Evolutionary conservation across 2,888 invertebrate genomes (phyloP).

Genomic region (Chrysolina oricalcia): DNA sequence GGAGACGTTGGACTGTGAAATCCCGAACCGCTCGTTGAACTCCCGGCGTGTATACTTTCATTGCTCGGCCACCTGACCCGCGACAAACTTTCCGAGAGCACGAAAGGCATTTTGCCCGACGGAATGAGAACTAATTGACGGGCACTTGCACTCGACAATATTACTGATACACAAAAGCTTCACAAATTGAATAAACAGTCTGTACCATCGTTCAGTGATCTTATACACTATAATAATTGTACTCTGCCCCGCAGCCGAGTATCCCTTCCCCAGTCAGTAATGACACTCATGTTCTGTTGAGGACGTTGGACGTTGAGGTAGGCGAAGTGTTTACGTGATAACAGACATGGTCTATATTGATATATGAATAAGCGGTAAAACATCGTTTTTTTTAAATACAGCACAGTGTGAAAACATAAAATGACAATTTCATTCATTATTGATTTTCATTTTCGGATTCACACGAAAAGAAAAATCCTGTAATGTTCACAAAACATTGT

Average conservation of each 20-base stretch:
- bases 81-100: constrained; percentile 77
- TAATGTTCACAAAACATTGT: no score
- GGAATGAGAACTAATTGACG: neutral
- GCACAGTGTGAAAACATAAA: neutral
- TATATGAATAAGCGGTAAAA: neutral
- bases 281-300: constrained; percentile 57
- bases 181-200: constrained; percentile 58
- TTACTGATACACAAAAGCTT: constrained; percentile 42
- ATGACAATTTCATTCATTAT: no score
- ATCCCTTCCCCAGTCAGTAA: constrained; percentile 56
- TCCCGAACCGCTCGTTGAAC: constrained; percentile 68
- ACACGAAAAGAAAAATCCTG: no score
- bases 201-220: constrained; percentile 55
- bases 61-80: constrained; percentile 74
- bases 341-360: neutral
- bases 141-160: constrained; percentile 28
- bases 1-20: constrained; percentile 71
- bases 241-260: constrained; percentile 63
- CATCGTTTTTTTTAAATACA: neutral
- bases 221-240: constrained; percentile 65
- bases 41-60: constrained; percentile 74
- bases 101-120: constrained; percentile 76
- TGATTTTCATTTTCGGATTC: no score
- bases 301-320: constrained; percentile 49
- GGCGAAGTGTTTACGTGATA: neutral